Base-by-base conservation (phyloP, 1,140 invertebrate genomes). In the Rhopalosiphum padi region DNA sequence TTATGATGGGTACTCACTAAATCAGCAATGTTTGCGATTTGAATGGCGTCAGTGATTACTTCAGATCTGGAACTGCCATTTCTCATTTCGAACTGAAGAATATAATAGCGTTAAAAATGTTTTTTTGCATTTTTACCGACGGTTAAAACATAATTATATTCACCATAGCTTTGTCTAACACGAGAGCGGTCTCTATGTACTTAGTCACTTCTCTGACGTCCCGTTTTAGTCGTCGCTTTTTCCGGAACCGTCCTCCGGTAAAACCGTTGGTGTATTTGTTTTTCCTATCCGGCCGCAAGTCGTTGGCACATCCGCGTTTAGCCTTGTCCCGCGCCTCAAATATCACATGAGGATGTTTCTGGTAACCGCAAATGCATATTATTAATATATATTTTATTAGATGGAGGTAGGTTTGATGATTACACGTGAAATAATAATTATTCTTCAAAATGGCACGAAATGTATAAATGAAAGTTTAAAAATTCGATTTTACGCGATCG, bases 11-110 rank as follows among this genome's bases (percentile, higher is more conserved):
- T 77, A 96, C 97, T 97, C 95, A 98, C 98, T 97, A 99, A 96
- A 96, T 99, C 98, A 93, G 98, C 98, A 95, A 99, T 99, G 96
- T 99, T 99, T 90, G 98, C 98, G 94, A 99, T 98, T 96, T 99
- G 98, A 95, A 99, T 98, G 90, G 98, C 98, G 96, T 99, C 98
- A 95, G 98, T 98, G 93, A 99, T 97, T 91, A 99, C 98, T 95
- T 99, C 97, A 18, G 97, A 96, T 94, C 98, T 96, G 77, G 97
- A 98, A 95, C 97, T 98, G 94, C 98, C 98, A 95, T 99, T 99
- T 91, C 98, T 96, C 95, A 97, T 97, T 94, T 98, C 98, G 95
- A 99, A 99, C 97, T 97, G 95, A 82, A 95, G 95, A 48, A 46
- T 77, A 68, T 68, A n/a, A 68, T 68, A 1, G 21, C n/a, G 53